phyloP scores from a whole-genome alignment of 2,888 invertebrate genomes.

The Lepidochrysops patricia region DNA sequence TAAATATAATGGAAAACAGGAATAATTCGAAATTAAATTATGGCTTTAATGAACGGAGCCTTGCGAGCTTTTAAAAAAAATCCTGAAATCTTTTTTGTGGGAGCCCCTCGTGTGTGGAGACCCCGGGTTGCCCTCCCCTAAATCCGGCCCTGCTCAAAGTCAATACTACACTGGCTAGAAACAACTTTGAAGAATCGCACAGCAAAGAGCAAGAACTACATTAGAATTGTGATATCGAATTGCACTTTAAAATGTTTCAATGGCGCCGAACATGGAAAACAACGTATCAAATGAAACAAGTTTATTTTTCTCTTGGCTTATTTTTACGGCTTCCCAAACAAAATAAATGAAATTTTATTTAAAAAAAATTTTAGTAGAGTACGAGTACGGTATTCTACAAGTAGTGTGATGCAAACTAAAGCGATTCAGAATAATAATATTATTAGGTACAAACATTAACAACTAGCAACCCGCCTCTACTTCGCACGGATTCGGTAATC shows the following conservation, averaged over 20 bases:
- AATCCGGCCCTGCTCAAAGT: too few relatives aligned
- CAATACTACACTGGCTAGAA: not conserved
- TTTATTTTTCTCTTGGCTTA: not conserved
- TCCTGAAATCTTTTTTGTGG: too few relatives aligned
- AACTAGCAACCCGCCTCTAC: too few relatives aligned
- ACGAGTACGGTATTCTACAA: not conserved
- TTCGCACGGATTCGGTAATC: too few relatives aligned
- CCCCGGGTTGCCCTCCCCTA: too few relatives aligned
- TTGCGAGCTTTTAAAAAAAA: too few relatives aligned
- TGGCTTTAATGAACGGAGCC: too few relatives aligned
- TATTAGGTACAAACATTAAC: too few relatives aligned
- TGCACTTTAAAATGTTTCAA: not conserved
- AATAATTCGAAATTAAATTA: too few relatives aligned
- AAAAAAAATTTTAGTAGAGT: not conserved
- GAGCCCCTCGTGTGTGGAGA: too few relatives aligned
- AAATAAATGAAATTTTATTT: not conserved
- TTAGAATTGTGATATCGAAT: slow-evolving; percentile 5
- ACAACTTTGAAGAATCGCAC: slow-evolving; percentile 3
- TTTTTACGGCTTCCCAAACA: not conserved
- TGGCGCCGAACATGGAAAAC: not conserved
- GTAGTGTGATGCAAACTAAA: too few relatives aligned
- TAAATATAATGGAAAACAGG: too few relatives aligned
- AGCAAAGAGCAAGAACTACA: not conserved
- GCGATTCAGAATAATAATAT: not conserved
- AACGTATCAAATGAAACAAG: not conserved